Evolutionary conservation across 2,888 invertebrate species (phyloP).

Genomic region (Cinara cedri): DNA sequence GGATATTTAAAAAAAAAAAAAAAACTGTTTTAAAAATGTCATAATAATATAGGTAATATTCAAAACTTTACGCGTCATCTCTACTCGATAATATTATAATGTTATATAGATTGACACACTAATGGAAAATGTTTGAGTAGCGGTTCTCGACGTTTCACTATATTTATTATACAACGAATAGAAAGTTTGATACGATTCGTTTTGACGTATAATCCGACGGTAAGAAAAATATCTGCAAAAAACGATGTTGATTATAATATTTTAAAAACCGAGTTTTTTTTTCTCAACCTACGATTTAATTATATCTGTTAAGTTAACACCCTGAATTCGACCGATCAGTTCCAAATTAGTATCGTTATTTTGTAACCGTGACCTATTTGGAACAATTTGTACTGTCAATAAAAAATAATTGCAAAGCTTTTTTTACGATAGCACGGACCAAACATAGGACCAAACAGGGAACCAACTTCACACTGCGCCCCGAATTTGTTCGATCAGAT

Average conservation of each 20-base stretch:
- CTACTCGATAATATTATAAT: not conserved
- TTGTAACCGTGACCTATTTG: too few species aligned
- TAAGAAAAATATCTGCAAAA: conserved; percentile 34
- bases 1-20: too few species aligned
- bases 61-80: conserved; percentile 8
- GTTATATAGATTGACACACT: conserved; percentile 6
- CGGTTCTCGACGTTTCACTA: conserved; percentile 25
- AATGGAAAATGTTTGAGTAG: conserved; percentile 39
- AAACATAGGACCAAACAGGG: too few species aligned
- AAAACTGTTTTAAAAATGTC: not conserved
- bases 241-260: conserved; percentile 6
- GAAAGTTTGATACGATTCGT: conserved; percentile 37
- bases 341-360: too few species aligned
- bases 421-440: too few species aligned
- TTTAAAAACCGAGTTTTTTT: conserved; percentile 12
- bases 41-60: conserved; percentile 13
- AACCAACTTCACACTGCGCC: too few species aligned
- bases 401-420: too few species aligned
- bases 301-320: too few species aligned
- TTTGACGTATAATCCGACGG: not conserved
- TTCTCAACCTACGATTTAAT: too few species aligned
- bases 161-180: not conserved
- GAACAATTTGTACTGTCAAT: too few species aligned
- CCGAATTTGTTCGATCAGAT: too few species aligned
- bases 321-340: too few species aligned